phyloP scores from a whole-genome alignment of 2,113 vertebrate genomes.

The Oryzias melastigma region DNA sequence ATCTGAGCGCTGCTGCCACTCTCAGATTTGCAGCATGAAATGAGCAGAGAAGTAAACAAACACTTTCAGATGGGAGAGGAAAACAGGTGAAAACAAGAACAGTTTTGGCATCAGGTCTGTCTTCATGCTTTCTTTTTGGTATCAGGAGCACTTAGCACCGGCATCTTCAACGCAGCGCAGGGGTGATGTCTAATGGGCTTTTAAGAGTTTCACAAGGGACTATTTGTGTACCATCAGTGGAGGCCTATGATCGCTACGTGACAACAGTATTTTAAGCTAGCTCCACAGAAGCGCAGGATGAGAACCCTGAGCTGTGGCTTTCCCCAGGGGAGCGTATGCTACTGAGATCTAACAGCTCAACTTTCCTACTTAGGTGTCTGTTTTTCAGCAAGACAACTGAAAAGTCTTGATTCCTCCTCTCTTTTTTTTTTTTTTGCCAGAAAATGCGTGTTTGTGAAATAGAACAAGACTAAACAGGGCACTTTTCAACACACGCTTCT shows the following conservation, averaged over 20 bases:
- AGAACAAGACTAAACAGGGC: conserved; percentile 75
- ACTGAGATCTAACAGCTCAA: conserved; percentile 74
- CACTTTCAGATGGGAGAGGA: conserved; percentile 50
- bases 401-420: conserved; percentile 69
- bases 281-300: conserved; percentile 48
- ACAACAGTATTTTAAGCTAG: conserved; percentile 72
- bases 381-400: conserved; percentile 69
- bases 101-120: conserved; percentile 60
- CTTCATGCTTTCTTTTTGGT: conserved; percentile 68
- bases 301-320: conserved; percentile 63
- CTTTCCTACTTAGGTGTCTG: conserved; percentile 74
- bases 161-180: conserved; percentile 60
- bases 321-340: conserved; percentile 64
- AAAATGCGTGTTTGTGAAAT: conserved; percentile 77
- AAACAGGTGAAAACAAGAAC: conserved; percentile 49
- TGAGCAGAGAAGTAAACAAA: conserved; percentile 72
- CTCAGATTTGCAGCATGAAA: conserved; percentile 67
- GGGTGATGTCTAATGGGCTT: conserved; percentile 74
- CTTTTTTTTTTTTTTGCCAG: conserved; percentile 34
- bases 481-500: conserved; percentile 56
- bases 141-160: conserved; percentile 73
- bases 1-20: conserved; percentile 60
- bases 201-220: conserved; percentile 69
- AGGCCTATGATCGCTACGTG: conserved; percentile 69
- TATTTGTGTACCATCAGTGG: conserved; percentile 74